These are phyloP conservation scores for Eidolon helvum DNA, from an alignment of 2,113 vertebrate genomes.

Conservation along the genomic window DNA sequence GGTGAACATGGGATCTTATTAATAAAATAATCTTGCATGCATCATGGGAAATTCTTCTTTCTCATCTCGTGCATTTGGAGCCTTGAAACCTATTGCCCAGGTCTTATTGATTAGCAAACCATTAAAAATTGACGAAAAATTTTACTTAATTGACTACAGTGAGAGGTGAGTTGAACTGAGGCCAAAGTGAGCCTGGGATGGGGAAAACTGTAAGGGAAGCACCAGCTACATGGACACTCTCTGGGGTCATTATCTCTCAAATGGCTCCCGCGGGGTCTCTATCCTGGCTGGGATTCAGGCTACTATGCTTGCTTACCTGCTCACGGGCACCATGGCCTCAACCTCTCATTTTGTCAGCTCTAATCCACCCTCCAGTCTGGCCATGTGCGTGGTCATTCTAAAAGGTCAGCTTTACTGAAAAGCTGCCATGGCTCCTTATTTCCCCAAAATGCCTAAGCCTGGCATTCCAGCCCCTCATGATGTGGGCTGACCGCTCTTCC, in stretches of 20 bases:
- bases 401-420: not conserved
- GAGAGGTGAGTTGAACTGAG: not conserved
- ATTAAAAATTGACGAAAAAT: not conserved
- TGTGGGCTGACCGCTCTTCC: not conserved
- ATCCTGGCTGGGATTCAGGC: not conserved
- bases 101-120: not conserved
- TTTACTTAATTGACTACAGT: not conserved
- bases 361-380: rapidly evolving
- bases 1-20: not conserved
- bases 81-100: not conserved
- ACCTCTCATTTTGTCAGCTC: not conserved
- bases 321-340: too few species aligned
- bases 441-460: not conserved
- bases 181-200: not conserved
- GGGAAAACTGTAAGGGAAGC: not conserved
- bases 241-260: not conserved
- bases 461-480: not conserved
- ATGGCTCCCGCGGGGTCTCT: not conserved
- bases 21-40: not conserved
- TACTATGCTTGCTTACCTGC: not conserved
- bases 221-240: too few species aligned
- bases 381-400: not conserved
- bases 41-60: not conserved
- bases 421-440: not conserved
- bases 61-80: not conserved